Evolutionary conservation across 92 coral and sea anemone species (phyloP).

Genomic region (Umimayanthus chanpuru): DNA sequence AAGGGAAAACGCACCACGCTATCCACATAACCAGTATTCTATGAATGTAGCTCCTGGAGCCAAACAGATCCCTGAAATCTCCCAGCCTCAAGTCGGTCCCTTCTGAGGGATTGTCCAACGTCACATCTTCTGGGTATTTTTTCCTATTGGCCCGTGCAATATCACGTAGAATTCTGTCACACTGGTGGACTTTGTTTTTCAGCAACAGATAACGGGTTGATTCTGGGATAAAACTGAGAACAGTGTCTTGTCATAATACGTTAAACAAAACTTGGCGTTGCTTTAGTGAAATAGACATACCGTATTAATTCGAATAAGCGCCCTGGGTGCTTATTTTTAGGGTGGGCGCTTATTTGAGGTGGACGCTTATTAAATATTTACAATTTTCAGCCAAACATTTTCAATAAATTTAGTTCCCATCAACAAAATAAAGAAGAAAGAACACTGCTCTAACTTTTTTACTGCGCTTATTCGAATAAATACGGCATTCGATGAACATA

Average conservation of each 20-base stretch:
- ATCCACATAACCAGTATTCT: constrained; percentile 16
- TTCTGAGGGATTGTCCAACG: not conserved
- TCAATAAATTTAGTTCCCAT: too few species aligned
- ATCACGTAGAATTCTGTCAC: constrained; percentile 8
- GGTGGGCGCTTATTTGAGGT: too few species aligned
- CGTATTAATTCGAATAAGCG: too few species aligned
- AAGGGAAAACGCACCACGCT: not conserved
- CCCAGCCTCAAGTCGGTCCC: not conserved
- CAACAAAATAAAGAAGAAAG: too few species aligned
- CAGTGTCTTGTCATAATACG: not conserved
- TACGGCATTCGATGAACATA: too few species aligned
- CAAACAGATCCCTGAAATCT: constrained; percentile 16
- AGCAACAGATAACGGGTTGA: constrained; percentile 4
- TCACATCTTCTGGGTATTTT: not conserved
- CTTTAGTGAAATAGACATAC: too few species aligned
- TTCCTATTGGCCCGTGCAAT: constrained; percentile 14
- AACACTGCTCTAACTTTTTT: too few species aligned
- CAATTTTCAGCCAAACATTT: too few species aligned
- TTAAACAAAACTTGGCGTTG: too few species aligned
- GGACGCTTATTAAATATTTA: too few species aligned
- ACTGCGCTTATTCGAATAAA: too few species aligned
- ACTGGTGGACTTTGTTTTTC: constrained; percentile 3
- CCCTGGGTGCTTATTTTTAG: too few species aligned
- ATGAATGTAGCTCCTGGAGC: constrained; percentile 10
- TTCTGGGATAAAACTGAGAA: not conserved